Base-by-base conservation (phyloP, 2,888 invertebrate genomes). In the Lepidochrysops patricia region DNA sequence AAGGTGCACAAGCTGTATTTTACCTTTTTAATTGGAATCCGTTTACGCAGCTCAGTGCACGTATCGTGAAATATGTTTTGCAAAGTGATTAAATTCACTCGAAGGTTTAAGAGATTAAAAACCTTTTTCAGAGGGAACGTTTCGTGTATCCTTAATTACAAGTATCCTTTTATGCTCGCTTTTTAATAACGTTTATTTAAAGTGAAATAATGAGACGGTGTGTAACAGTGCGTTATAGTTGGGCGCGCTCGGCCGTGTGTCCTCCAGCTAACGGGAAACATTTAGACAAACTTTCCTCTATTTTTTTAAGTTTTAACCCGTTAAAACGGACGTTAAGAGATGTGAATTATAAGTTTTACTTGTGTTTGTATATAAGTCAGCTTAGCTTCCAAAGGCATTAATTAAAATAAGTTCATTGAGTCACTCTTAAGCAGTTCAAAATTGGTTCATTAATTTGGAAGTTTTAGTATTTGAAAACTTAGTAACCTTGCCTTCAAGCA, bases 111-210 rank as follows among this genome's bases (percentile, higher is more conserved):
- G 50, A 52, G 34, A 58, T 58, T 58, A 52, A 58, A 58, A 58
- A 50, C 58, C 58, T 50, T 58, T 43, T 58, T 58, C 34, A 35
- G 35, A 49, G 50, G 15, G 50, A 50, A 52, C 50, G 29, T 58
- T 57, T 43, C 57, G 43, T 48, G 29, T 58, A 58, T 50, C 58
- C 50, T 58, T 50, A 58, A 58, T 58, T 50, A 58, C 58, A 50
- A 35, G 34, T 35, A 52, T 19, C 34, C 27, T 25, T 81, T 82
- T 79, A 81, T 81, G 82, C 70, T 76, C 76, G 69, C 79, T 72
- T 82, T 83, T 85, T 79, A 81, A 83, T 80, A 81, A 76, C 73
- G 79, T 83, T 83, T 81, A 79, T 80, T 78, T 79, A 75, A 74
- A 74, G 79, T 69, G 72, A 82, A 84, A 83, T 86, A 87, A 87